Conservation (phyloP, 2,797 vertebrate genomes). For the Sebastes trivittatus region DNA sequence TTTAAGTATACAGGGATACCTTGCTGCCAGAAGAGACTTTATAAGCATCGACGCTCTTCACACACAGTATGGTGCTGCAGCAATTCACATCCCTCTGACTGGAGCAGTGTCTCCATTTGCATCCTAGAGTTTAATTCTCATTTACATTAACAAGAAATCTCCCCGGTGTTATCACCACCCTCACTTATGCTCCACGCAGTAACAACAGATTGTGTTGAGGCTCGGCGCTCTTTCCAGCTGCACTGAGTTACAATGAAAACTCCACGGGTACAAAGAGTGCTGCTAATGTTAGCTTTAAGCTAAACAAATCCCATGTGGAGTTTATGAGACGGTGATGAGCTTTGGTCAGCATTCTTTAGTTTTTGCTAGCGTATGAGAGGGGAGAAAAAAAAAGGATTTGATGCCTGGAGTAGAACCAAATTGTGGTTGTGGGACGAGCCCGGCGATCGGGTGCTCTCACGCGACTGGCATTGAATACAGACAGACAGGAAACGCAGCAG, state of each 20-base stretch:
- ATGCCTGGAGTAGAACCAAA: slow-evolving; percentile 24
- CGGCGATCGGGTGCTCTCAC: slow-evolving; percentile 25
- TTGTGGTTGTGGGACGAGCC: slow-evolving; percentile 29
- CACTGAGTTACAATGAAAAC: slow-evolving; percentile 19
- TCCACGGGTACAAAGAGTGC: neutral
- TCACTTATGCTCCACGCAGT: neutral
- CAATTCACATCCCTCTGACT: neutral
- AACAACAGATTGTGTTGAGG: slow-evolving; percentile 27
- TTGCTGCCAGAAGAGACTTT: neutral
- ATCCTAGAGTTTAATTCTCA: neutral
- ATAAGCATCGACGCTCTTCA: neutral
- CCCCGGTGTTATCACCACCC: neutral
- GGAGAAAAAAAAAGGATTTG: neutral
- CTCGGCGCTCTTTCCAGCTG: slow-evolving; percentile 48
- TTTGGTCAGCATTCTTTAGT: slow-evolving; percentile 12
- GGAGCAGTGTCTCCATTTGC: neutral
- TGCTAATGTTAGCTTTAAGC: slow-evolving; percentile 31
- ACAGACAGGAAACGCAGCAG: neutral
- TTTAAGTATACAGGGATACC: neutral
- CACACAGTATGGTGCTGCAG: neutral
- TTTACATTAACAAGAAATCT: neutral
- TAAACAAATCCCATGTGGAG: slow-evolving; percentile 38
- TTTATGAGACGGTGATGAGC: slow-evolving; percentile 24
- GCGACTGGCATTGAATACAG: neutral
- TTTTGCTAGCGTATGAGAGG: neutral